Evolutionary conservation across 2,113 vertebrate species (phyloP).

Genomic region (Psophia crepitans): DNA sequence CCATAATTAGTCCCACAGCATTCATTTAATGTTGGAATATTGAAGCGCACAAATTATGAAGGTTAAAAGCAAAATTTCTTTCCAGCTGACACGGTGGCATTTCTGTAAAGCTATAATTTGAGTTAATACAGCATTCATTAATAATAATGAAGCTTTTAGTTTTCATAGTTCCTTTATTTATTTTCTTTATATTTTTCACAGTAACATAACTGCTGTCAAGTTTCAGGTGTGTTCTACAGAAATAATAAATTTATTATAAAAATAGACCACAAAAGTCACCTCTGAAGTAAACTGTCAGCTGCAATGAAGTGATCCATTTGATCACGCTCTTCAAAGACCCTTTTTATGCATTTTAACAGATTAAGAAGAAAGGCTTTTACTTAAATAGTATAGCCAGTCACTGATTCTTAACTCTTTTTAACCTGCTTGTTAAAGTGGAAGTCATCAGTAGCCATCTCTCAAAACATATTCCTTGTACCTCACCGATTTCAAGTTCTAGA

Average conservation of each 20-base stretch:
- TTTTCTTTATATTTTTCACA: conserved; percentile 51
- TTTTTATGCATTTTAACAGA: conserved; percentile 70
- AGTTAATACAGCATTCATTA: conserved; percentile 64
- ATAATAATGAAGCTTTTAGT: conserved; percentile 59
- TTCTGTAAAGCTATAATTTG: conserved; percentile 69
- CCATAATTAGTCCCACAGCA: conserved; percentile 67
- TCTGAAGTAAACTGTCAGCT: conserved; percentile 53
- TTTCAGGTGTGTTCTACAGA: conserved; percentile 50
- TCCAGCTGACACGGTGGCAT: conserved; percentile 58
- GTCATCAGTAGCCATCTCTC: conserved; percentile 70
- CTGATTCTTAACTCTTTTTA: conserved; percentile 71
- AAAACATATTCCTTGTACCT: conserved; percentile 57
- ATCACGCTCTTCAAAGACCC: conserved; percentile 72
- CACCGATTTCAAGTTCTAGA: conserved; percentile 54
- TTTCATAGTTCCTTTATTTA: conserved; percentile 43
- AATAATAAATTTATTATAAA: conserved; percentile 52
- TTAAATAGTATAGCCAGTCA: conserved; percentile 67
- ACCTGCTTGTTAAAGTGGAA: conserved; percentile 65
- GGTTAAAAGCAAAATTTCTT: conserved; percentile 67
- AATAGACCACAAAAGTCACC: conserved; percentile 50
- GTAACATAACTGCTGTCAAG: conserved; percentile 41
- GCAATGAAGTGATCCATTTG: conserved; percentile 65
- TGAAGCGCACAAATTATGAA: conserved; percentile 66
- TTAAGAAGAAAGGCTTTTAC: conserved; percentile 65
- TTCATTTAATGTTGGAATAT: conserved; percentile 55